Percentiles rank a stretch among this genome's conserved stretches.
Conservation (phyloP, 2,113 vertebrate species). For the Protobothrops mucrosquamatus region DNA sequence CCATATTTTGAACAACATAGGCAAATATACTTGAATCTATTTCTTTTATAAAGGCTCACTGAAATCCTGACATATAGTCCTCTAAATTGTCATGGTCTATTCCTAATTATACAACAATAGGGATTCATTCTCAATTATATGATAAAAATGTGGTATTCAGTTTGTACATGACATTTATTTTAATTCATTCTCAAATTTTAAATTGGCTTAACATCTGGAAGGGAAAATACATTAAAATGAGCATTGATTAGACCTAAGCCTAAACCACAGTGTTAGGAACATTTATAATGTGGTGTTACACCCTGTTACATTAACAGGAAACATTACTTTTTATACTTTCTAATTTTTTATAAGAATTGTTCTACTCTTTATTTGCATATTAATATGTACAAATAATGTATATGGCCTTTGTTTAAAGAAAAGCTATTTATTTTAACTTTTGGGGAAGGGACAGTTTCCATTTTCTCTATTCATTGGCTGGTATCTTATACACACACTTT, state of each 20-base stretch:
- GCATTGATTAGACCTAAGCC: background rate
- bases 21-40: background rate
- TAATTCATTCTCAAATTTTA: constrained; percentile 30
- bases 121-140: constrained; percentile 18
- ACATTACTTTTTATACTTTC: background rate
- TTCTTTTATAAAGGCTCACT: background rate
- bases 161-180: constrained; percentile 5
- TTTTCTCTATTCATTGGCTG: background rate
- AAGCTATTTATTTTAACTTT: background rate
- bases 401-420: background rate
- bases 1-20: background rate
- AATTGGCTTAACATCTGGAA: constrained; percentile 13
- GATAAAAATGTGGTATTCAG: background rate
- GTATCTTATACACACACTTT: background rate
- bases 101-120: constrained; percentile 1
- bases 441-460: background rate
- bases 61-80: background rate
- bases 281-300: background rate
- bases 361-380: background rate
- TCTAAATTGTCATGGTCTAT: constrained; percentile 3
- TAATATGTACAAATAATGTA: background rate
- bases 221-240: background rate
- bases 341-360: background rate
- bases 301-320: background rate
- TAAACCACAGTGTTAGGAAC: background rate